Evolutionary conservation across 2,797 vertebrate species (phyloP).

Genomic region (Pantherophis alleghaniensis): DNA sequence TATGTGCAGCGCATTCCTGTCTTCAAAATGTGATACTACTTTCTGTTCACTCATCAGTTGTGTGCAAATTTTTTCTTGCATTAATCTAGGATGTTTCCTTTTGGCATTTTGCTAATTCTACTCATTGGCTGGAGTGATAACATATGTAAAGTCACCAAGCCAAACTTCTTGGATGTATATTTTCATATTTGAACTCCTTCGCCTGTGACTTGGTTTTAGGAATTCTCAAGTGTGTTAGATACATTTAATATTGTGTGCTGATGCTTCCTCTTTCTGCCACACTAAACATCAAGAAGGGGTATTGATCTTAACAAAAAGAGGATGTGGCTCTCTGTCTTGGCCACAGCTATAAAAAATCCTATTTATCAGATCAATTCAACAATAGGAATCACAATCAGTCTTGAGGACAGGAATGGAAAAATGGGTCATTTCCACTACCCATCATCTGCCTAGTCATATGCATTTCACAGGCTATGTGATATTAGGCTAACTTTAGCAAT

Average conservation of each 20-base stretch:
- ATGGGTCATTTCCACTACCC: neutral
- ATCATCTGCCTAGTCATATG: neutral
- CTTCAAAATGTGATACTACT: slow-evolving; percentile 7
- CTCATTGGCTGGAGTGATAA: neutral
- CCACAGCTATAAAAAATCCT: neutral
- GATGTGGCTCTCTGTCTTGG: neutral
- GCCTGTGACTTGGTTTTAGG: neutral
- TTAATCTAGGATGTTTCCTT: neutral
- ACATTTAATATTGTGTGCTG: neutral
- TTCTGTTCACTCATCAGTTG: neutral
- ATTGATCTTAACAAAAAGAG: neutral
- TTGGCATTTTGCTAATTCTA: neutral
- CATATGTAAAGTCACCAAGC: neutral
- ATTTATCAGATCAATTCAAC: neutral
- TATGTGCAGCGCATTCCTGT: neutral
- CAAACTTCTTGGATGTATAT: neutral
- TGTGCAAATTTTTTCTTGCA: neutral
- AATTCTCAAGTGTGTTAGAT: neutral
- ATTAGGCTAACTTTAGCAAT: neutral
- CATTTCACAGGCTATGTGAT: neutral
- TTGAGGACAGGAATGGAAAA: no score
- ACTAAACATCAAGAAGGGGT: neutral
- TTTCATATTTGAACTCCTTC: neutral
- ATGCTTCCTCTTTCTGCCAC: neutral
- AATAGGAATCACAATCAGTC: neutral